Conservation (phyloP, 2,797 vertebrate species). For the Columba guinea region DNA sequence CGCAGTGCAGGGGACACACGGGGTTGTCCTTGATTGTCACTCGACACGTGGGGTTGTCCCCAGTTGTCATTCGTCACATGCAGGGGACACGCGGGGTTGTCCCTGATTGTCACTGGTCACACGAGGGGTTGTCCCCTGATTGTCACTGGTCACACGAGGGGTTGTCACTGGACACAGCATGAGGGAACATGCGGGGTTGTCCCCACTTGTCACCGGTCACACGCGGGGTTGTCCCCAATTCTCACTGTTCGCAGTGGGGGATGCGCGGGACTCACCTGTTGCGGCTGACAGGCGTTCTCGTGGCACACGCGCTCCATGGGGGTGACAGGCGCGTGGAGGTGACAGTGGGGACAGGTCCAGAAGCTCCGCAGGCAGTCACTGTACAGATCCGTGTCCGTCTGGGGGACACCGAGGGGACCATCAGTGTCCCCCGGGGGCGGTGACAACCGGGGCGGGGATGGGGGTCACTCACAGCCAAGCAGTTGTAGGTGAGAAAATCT, state of each 20-base stretch:
- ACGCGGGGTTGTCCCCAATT: too few relatives aligned
- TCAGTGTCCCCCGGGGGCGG: rapidly evolving
- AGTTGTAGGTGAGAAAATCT: conserved; percentile 90
- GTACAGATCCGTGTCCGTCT: conserved; percentile 89
- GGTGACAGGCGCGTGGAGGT: conserved; percentile 89
- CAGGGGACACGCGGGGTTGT: too few relatives aligned
- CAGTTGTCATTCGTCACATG: too few relatives aligned
- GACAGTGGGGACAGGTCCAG: conserved; percentile 91
- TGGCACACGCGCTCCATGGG: conserved; percentile 90
- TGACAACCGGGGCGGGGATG: rapidly evolving
- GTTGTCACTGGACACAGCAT: background rate
- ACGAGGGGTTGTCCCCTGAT: too few relatives aligned
- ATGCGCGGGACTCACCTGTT: background rate
- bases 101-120: too few relatives aligned
- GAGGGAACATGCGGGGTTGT: too few relatives aligned
- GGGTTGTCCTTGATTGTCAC: too few relatives aligned
- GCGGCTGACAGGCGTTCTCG: conserved; percentile 77
- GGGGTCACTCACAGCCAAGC: conserved; percentile 77
- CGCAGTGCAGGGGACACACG: too few relatives aligned
- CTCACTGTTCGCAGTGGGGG: too few relatives aligned
- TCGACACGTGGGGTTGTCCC: too few relatives aligned
- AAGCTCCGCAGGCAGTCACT: conserved; percentile 91
- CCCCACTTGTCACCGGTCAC: too few relatives aligned
- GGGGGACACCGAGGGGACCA: rapidly evolving
- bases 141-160: too few relatives aligned